Evolutionary conservation across 2,888 invertebrate species (phyloP).

Genomic region (Brachycybe producta): DNA sequence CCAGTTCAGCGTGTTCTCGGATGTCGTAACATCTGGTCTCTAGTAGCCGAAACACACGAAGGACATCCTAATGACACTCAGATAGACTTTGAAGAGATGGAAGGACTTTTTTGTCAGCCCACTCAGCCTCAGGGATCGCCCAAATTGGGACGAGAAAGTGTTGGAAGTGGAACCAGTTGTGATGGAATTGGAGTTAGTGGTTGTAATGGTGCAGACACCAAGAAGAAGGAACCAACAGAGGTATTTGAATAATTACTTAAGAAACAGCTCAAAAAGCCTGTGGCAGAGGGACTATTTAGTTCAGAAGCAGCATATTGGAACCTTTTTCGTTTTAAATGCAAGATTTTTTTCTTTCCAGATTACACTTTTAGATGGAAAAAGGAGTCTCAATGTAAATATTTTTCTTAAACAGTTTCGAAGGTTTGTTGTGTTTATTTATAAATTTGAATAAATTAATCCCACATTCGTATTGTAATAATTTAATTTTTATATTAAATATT

Average conservation of each 20-base stretch:
- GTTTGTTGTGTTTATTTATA: slow-evolving; percentile 34
- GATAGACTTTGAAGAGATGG: slow-evolving; percentile 86
- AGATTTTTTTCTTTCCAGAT: slow-evolving; percentile 44
- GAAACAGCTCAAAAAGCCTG: background rate
- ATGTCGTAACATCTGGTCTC: slow-evolving; percentile 68
- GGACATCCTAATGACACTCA: slow-evolving; percentile 69
- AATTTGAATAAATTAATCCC: slow-evolving; percentile 12
- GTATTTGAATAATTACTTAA: slow-evolving; percentile 31
- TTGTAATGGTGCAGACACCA: slow-evolving; percentile 39
- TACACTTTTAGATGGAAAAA: slow-evolving; percentile 76
- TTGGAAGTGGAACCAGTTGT: too few species aligned
- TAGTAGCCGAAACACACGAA: slow-evolving; percentile 64
- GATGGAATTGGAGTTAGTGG: slow-evolving; percentile 16
- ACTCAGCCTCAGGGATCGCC: slow-evolving; percentile 38
- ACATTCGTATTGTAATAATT: slow-evolving; percentile 3
- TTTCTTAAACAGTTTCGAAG: slow-evolving; percentile 92
- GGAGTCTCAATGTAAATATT: slow-evolving; percentile 93
- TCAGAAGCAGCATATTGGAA: background rate
- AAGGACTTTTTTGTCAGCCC: slow-evolving; percentile 80
- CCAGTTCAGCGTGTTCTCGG: slow-evolving; percentile 62
- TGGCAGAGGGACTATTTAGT: background rate
- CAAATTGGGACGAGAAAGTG: slow-evolving; percentile 34
- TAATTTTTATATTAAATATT: slow-evolving; percentile 1
- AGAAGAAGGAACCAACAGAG: slow-evolving; percentile 64
- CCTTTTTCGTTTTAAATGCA: slow-evolving; percentile 4